A percentile compares a stretch with the other conserved stretches of the same genome.
Evolutionary conservation across 2,797 vertebrate species (phyloP).

Genomic region (Orestias chungarensis): DNA sequence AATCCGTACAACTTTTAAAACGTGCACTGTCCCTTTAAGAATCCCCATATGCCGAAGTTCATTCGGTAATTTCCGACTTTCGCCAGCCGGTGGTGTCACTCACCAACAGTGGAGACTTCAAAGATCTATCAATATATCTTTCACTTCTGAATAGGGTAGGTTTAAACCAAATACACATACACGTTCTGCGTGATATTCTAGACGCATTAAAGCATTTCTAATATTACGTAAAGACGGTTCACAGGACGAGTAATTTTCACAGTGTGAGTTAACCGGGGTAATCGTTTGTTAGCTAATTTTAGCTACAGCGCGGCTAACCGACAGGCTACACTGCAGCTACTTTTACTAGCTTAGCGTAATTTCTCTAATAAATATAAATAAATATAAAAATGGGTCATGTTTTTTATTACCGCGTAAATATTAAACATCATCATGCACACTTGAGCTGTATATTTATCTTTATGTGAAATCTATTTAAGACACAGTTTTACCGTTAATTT

Average conservation of each 20-base stretch:
- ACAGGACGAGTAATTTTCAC: neutral
- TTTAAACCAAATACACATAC: constrained; percentile 26
- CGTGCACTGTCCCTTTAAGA: constrained; percentile 5
- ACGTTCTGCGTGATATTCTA: neutral
- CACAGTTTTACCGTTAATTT: neutral
- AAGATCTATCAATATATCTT: constrained; percentile 53
- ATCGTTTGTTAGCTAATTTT: constrained; percentile 72
- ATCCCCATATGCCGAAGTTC: neutral
- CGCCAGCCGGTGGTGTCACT: constrained; percentile 81
- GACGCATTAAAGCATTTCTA: neutral
- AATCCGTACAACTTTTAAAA: neutral
- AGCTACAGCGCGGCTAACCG: constrained; percentile 56
- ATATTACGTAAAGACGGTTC: neutral
- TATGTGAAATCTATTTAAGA: too few relatives aligned
- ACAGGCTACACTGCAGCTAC: constrained; percentile 47
- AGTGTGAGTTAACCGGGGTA: constrained; percentile 15
- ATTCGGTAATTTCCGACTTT: constrained; percentile 69
- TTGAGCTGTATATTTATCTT: neutral
- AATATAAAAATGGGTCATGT: neutral
- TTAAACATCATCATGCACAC: neutral
- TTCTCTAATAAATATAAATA: constrained; percentile 22
- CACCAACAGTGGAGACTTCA: constrained; percentile 71
- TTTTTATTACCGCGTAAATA: neutral
- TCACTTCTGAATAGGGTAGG: constrained; percentile 69
- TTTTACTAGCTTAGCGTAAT: constrained; percentile 31